Evolutionary conservation across 2,113 vertebrate genomes (phyloP).

Genomic region (Artemisiospiza belli): DNA sequence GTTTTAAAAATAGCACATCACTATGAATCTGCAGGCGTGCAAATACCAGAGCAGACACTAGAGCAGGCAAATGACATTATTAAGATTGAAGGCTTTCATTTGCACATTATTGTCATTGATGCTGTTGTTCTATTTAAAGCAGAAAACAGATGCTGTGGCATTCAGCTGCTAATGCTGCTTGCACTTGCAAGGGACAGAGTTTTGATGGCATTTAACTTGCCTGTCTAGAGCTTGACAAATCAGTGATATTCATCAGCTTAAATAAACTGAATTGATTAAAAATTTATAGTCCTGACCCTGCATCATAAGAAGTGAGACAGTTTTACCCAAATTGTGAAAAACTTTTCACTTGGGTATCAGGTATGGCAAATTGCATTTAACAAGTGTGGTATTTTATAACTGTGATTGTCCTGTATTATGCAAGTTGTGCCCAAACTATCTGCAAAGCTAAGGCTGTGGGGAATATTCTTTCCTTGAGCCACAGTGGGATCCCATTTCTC

Average conservation of each 20-base stretch:
- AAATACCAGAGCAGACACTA: neutral
- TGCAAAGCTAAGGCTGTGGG: neutral
- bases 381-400: neutral
- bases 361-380: neutral
- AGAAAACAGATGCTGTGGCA: neutral
- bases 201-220: slow-evolving; percentile 23
- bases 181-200: neutral
- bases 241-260: slow-evolving; percentile 5
- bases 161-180: neutral
- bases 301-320: neutral
- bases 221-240: slow-evolving; percentile 35
- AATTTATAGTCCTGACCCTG: slow-evolving; percentile 16
- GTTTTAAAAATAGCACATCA: slow-evolving; percentile 20
- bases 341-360: neutral
- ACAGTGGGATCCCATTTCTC: slow-evolving; percentile 4
- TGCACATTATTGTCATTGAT: neutral
- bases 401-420: neutral
- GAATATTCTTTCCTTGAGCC: neutral
- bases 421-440: neutral
- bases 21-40: neutral
- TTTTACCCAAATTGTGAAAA: slow-evolving; percentile 20
- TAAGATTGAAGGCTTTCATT: neutral
- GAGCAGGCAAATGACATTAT: neutral
- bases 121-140: neutral
- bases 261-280: slow-evolving; percentile 43